Evolutionary conservation across 2,888 invertebrate species (phyloP).

Genomic region (Melipona beecheii): DNA sequence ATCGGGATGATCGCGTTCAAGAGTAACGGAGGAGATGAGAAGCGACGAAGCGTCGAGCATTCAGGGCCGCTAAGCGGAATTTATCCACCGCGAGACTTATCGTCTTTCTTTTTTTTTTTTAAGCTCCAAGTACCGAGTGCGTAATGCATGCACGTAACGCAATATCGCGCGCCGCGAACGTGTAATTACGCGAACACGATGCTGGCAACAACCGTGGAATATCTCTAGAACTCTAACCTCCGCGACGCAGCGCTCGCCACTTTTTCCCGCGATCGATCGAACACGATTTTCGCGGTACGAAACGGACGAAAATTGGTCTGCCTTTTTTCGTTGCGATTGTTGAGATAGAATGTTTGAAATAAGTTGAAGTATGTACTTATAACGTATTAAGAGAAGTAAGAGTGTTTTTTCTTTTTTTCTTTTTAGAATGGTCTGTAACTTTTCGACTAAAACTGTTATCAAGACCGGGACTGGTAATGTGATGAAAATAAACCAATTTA

Average conservation of each 20-base stretch:
- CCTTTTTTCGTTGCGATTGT: too few species aligned
- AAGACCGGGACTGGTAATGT: too few species aligned
- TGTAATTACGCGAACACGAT: conserved; percentile 71
- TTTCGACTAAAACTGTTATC: too few species aligned
- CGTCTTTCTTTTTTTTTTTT: neutral
- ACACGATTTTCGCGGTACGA: too few species aligned
- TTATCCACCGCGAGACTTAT: conserved; percentile 52
- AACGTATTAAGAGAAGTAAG: too few species aligned
- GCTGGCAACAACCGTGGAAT: conserved; percentile 66
- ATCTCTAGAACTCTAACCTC: conserved; percentile 74
- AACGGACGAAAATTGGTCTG: too few species aligned
- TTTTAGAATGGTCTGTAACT: too few species aligned
- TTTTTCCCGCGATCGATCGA: conserved; percentile 3
- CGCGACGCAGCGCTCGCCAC: conserved; percentile 49
- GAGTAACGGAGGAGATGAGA: conserved; percentile 3
- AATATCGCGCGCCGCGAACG: conserved; percentile 62
- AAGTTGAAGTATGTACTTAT: too few species aligned
- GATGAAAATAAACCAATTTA: too few species aligned
- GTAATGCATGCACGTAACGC: conserved; percentile 68
- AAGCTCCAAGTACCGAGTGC: conserved; percentile 33
- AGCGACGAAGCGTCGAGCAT: conserved; percentile 26
- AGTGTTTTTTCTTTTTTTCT: too few species aligned
- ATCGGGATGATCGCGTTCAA: too few species aligned
- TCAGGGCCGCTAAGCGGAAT: conserved; percentile 25
- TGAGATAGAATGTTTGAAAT: too few species aligned